Base-by-base conservation (phyloP, 1,140 invertebrate species). In the Popillia japonica region DNA sequence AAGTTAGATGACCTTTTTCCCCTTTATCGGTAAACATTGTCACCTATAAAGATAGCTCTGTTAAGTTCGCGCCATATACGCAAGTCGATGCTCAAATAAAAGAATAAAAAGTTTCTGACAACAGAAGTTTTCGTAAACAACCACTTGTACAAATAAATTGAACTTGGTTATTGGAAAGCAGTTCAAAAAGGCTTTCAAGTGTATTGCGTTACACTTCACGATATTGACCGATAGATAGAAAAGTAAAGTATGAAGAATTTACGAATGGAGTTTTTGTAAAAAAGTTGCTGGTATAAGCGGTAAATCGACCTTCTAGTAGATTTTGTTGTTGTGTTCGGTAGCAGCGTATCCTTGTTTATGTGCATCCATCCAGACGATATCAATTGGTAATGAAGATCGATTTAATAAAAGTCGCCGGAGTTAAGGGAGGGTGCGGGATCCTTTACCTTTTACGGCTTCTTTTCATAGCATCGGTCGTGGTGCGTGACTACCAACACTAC, bases 381-480 rank as follows among this genome's bases (percentile, higher is more conserved):
- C 61, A 68, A 68, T 68, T 68, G 7, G 14, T 34, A 68, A 68
- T 68, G 61, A 68, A 68, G 61, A 68, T 68, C 61, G 61, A 68
- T 68, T 34, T 68, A 68, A 9, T 68, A 68, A 27, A 23, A 68
- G 61, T 68, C 20, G 61, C 27, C 61, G 61, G 11, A 68, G 27
- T 34, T 27, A 68, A 9, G 61, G 14, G 22, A 55, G 48, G 48
- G 48, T 55, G 48, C 48, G 61, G 22, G 61, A 68, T 27, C 61
- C 44, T 34, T 68, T 68, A 68, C 22, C 61, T 27, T 68, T 68
- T 68, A 68, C 61, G 61, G 61, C 61, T 68, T 68, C 61, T 68
- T 68, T 68, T 68, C 61, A 68, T 34, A 22, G 61, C 27, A 23
- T 27, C 61, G 20, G 17, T 20, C 22, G 22, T 27, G 22, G 27